Evolutionary conservation across 2,888 invertebrate genomes (phyloP).

Genomic region (Cryptocephalus moraei): DNA sequence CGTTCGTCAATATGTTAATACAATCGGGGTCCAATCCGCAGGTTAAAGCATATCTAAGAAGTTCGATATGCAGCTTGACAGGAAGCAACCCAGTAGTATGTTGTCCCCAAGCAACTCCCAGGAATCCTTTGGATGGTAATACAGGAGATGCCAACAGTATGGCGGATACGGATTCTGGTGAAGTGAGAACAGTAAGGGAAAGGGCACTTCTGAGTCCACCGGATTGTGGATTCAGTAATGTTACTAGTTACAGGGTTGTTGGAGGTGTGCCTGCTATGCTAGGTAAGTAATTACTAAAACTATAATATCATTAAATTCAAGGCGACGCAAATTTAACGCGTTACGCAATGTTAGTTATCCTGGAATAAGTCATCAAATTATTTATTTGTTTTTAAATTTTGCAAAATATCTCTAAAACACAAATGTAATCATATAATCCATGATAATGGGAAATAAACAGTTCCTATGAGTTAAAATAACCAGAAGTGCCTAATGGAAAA

Average conservation of each 20-base stretch:
- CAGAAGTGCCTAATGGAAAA: too few relatives aligned
- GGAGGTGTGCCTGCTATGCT: slow-evolving; percentile 58
- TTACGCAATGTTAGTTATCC: too few relatives aligned
- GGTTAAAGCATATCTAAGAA: slow-evolving; percentile 38
- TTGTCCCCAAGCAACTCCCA: slow-evolving; percentile 32
- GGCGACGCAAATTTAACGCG: too few relatives aligned
- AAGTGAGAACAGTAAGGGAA: neutral
- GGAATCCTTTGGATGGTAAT: neutral
- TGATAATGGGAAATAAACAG: too few relatives aligned
- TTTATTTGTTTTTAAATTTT: neutral
- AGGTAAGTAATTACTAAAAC: slow-evolving; percentile 35
- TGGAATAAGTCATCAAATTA: too few relatives aligned
- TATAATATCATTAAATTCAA: neutral
- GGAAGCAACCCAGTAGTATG: slow-evolving; percentile 56
- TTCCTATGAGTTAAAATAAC: too few relatives aligned
- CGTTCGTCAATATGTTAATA: too few relatives aligned
- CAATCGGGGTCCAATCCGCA: too few relatives aligned
- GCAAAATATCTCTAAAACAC: too few relatives aligned
- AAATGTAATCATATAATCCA: too few relatives aligned
- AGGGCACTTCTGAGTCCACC: slow-evolving; percentile 33
- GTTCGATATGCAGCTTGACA: slow-evolving; percentile 60
- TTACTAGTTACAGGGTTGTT: slow-evolving; percentile 52
- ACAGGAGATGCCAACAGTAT: slow-evolving; percentile 1
- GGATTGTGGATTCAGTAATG: slow-evolving; percentile 54
- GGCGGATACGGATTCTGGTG: slow-evolving; percentile 6